Conservation (phyloP, 2,797 vertebrate genomes). For the Artibeus lituratus region DNA sequence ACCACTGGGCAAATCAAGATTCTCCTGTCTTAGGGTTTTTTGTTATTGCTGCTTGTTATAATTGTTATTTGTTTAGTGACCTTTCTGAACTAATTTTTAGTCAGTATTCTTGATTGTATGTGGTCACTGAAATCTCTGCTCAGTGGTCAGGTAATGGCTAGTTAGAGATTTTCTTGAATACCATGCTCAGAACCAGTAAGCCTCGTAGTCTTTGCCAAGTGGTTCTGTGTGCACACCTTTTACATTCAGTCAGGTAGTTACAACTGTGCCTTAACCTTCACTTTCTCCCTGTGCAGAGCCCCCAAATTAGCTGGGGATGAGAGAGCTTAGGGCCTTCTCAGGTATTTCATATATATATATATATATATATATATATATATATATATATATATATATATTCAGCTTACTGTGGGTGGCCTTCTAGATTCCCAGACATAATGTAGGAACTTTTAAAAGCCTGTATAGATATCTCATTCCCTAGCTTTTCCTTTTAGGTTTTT, state of each 20-base stretch:
- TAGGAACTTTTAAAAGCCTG: background rate
- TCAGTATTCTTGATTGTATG: background rate
- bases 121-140: background rate
- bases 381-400: background rate
- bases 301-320: background rate
- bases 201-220: background rate
- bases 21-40: background rate
- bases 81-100: background rate
- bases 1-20: background rate
- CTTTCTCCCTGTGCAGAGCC: background rate
- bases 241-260: fast-evolving
- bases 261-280: background rate
- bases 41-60: background rate
- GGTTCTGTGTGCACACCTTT: background rate
- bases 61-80: background rate
- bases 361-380: no score
- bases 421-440: background rate
- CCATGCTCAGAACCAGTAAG: no score
- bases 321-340: background rate
- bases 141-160: background rate
- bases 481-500: background rate
- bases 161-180: background rate
- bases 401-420: background rate
- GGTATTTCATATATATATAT: background rate
- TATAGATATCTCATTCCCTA: background rate